Evolutionary conservation across 1,140 invertebrate species (phyloP).

Genomic region (Caenorhabditis brenneri): DNA sequence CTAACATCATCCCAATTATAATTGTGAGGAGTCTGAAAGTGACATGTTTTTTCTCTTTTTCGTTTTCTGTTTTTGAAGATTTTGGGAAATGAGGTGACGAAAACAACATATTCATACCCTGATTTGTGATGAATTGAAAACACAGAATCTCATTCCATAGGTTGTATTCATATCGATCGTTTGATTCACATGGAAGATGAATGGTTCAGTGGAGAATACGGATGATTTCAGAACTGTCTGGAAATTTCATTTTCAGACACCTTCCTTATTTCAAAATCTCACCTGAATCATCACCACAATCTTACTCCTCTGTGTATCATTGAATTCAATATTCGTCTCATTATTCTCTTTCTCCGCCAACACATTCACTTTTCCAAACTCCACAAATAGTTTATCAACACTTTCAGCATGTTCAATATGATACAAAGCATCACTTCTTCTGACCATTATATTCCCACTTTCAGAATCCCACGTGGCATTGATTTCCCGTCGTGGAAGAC

Average conservation of each 20-base stretch:
- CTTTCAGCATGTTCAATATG: constrained; percentile 1
- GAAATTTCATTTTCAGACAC: neutral
- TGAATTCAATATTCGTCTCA: constrained; percentile 25
- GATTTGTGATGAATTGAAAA: constrained; percentile 16
- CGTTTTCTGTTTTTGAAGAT: too few species aligned
- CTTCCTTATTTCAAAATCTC: neutral
- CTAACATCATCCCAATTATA: constrained; percentile 9
- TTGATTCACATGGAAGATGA: constrained; percentile 51
- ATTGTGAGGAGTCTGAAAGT: neutral
- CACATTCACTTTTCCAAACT: constrained; percentile 45
- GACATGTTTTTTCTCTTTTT: too few species aligned
- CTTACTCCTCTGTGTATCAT: constrained; percentile 23
- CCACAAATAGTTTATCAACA: constrained; percentile 45
- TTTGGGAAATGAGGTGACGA: too few species aligned
- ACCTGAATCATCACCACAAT: constrained; percentile 42
- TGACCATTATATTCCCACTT: constrained; percentile 43
- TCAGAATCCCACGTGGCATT: constrained; percentile 49
- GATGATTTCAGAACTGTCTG: constrained; percentile 29
- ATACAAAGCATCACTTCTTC: constrained; percentile 22
- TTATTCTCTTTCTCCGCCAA: neutral
- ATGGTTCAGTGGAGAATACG: constrained; percentile 37
- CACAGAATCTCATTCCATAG: constrained; percentile 48
- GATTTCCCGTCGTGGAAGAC: constrained; percentile 17
- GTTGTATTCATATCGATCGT: constrained; percentile 26
- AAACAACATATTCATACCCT: too few species aligned